Base-by-base conservation (phyloP, 2,797 vertebrate species). In the Cirrhinus molitorella region DNA sequence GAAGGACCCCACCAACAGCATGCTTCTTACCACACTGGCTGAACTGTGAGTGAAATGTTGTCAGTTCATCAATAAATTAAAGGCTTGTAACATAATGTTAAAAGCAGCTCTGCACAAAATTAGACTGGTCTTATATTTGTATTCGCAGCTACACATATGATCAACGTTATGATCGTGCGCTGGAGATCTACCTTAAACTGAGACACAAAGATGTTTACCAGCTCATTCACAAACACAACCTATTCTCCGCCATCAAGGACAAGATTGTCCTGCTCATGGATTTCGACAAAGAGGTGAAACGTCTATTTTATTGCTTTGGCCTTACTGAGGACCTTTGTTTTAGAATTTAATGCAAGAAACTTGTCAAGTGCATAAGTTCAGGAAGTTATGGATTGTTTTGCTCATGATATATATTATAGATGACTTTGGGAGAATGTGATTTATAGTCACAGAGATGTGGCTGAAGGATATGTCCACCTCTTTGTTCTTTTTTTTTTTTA, bases 191-290 rank as follows among this genome's bases (percentile, higher is more conserved):
- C 91, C 91, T 99, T 86, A 96, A 94, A 21, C 94, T 99, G 91
- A 95, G 96, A 88, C 98, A 99, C 92, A 99, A 97, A 91, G 98
- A 99, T 0, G 98, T 99, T 66, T 99, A 99, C 93, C 97, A 99
- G 85, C 90, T 99, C 89, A 99, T 99, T 92, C 97, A 99, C 93
- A 99, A 97, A 92, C 98, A 99, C 95, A 96, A 98, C 92, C 97
- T 99, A 71, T 99, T 99, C 93, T 95, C 96, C 85, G 97, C 98
- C 83, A 99, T 99, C 88, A 97, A 96, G 89, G 97, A 99, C 93
- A 99, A 99, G 93, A 99, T 99, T 53, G 97, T 99, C 34, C 94
- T 99, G 68, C 96, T 99, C 91, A 99, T 99, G 98, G 98, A 99
- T 89, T 99, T 99, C 89, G 98, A 99, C 92, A 97, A 96, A 88